Evolutionary conservation across 1,140 invertebrate genomes (phyloP), one percentile per base, ranked within the genome.

Genomic region (Monomorium pharaonis): DNA sequence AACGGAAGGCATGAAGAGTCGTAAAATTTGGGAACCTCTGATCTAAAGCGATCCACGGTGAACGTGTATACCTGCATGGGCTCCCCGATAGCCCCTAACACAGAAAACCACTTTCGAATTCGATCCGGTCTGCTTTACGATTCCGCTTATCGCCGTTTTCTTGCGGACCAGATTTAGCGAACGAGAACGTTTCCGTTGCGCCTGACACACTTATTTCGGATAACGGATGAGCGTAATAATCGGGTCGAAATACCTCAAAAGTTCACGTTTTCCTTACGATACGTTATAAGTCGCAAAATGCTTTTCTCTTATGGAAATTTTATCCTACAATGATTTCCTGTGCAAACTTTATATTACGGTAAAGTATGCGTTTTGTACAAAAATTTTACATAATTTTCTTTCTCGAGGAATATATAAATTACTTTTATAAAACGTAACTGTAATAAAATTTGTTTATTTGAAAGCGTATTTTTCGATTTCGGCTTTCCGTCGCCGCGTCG

Each of bases 61-160:
- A 81, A 56, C 12, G 21, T 30, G 24, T 74, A 83, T 74, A 83
- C 16, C 21, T 72, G 18, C 24, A 83, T 44, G 67, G n/a, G 12
- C 42, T 7, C n/a, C 27, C 37, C 27, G 24, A 74, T 47, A 74
- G 51, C 54, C 7, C 18, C 37, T 56, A 83, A 74, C 67, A 81
- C 24, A 81, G 78, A 83, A 74, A 83, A 83, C 51, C 51, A 83
- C 78, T 83, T 83, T 83, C 37, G 37, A 72, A 83, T 83, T 83
- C 51, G 65, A 83, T 72, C 10, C 51, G 37, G 37, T 74, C 37
- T 83, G 37, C 67, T 83, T 83, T 74, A 83, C 51, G 78, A 83
- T 83, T 72, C n/a, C 37, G 37, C 47, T 80, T 80, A 80, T 83
- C 51, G 65, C 24, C 51, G 51, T 72, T 27, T 81, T 72, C 67